Base-by-base conservation (phyloP, 2,797 vertebrate genomes). In the Ibycter americanus region DNA sequence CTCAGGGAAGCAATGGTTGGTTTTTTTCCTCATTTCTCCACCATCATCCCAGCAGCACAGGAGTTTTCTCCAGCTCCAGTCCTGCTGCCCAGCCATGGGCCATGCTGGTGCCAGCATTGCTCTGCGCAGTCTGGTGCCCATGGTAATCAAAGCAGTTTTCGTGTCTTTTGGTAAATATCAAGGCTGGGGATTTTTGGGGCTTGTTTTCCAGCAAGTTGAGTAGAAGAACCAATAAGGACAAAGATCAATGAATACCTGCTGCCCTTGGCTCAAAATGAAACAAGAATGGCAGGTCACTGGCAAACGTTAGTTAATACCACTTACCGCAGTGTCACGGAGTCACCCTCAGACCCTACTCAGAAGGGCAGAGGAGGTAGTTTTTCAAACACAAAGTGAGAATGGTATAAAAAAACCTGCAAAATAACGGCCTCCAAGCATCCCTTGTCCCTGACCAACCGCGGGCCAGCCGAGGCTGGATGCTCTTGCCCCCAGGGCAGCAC, bases 241-340 rank as follows among this genome's bases (percentile, higher is more conserved):
- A 94, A 96, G 97, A 84, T 32, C 84, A 96, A 84, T 68, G 5
- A 80, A 65, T 93, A 96, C 94, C 92, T 94, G 70, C 74, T 85
- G 90, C 80, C 59, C 71, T 59, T 90, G 74, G 89, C 93, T 96
- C 96, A 97, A 62, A 97, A 92, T 83, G 97, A 97, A 97, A 97
- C 92, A 87, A 91, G 81, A 93, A 59, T 84, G 84, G 73, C 67
- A 93, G 94, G 77, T 90, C 94, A 90, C 26, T 70, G n/a, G 26
- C 91, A 97, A 95, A 96, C 92, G 89, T 95, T 94, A 96, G 65
- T 80, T 93, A 93, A 93, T 80, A 65, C 32, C 63, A 42, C n/a
- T 85, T 67, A 61, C 71, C 32, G 1, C 92, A 84, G 38, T 10
- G 61, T 71, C 44, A 68, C 6, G 0, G 78, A 74, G n/a, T 83